Percentiles rank a stretch among this genome's conserved stretches.
These are phyloP conservation scores for Liparis tanakae DNA, from an alignment of 2,797 vertebrate genomes.

Conservation along the genomic window DNA sequence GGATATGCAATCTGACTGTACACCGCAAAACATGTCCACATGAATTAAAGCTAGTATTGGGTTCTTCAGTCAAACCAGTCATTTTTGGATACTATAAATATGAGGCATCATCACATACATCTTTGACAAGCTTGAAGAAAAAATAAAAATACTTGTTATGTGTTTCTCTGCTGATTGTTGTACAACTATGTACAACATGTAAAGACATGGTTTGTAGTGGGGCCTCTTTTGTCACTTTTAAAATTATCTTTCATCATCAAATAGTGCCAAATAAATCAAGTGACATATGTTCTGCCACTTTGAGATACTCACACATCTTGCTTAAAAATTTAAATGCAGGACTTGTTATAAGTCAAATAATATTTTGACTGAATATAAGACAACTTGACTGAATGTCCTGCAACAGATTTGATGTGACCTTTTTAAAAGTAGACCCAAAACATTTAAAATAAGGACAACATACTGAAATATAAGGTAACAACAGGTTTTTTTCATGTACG, in stretches of 20 bases:
- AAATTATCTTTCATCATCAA: neutral
- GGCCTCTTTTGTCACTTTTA: neutral
- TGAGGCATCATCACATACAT: neutral
- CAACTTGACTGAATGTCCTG: neutral
- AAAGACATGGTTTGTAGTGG: neutral
- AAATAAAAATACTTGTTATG: neutral
- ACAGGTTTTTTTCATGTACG: neutral
- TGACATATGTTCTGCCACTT: neutral
- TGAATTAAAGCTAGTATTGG: neutral
- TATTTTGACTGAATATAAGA: neutral
- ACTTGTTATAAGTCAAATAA: neutral
- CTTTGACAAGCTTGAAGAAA: neutral
- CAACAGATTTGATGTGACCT: neutral
- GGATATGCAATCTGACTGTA: slow-evolving; percentile 25
- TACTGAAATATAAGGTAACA: neutral
- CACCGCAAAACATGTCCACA: slow-evolving; percentile 28
- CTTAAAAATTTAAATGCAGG: neutral
- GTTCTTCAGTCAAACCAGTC: neutral
- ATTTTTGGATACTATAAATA: neutral
- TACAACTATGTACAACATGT: neutral
- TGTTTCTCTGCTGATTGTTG: neutral
- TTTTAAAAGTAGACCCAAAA: neutral
- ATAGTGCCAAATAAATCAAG: neutral
- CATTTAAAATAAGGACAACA: neutral
- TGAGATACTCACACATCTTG: neutral